These are phyloP conservation scores for Theropithecus gelada DNA, from an alignment of 2,113 vertebrate genomes.

Conservation along the genomic window DNA sequence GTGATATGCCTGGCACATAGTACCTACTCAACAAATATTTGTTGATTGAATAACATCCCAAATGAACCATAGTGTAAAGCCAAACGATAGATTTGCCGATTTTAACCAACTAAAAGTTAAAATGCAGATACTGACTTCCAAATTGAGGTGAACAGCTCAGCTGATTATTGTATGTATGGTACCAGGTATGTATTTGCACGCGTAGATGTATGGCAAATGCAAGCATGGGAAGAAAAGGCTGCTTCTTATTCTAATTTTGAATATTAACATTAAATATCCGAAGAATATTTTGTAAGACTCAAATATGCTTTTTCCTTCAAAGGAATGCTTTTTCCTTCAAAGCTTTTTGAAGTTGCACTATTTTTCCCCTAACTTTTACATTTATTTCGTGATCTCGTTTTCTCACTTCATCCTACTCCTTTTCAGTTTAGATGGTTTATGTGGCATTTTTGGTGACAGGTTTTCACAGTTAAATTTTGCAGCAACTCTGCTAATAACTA, in stretches of 20 bases:
- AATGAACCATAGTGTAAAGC: neutral
- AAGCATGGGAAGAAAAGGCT: neutral
- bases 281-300: neutral
- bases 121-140: neutral
- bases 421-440: constrained; percentile 43
- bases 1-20: neutral
- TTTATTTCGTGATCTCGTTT: constrained; percentile 25
- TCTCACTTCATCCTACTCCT: constrained; percentile 63
- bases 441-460: constrained; percentile 39
- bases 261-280: neutral
- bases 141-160: neutral
- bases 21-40: neutral
- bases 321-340: neutral
- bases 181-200: neutral
- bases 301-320: neutral
- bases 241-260: neutral
- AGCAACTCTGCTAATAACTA: constrained; percentile 33
- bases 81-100: neutral
- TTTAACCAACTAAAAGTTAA: neutral
- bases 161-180: neutral
- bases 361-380: constrained; percentile 17
- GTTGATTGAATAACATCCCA: neutral
- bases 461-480: constrained; percentile 46
- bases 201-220: neutral
- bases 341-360: neutral